Percentiles rank a stretch among this genome's conserved stretches.
phyloP scores from a whole-genome alignment of 2,113 vertebrate genomes.

The Motacilla tschutschensis region DNA sequence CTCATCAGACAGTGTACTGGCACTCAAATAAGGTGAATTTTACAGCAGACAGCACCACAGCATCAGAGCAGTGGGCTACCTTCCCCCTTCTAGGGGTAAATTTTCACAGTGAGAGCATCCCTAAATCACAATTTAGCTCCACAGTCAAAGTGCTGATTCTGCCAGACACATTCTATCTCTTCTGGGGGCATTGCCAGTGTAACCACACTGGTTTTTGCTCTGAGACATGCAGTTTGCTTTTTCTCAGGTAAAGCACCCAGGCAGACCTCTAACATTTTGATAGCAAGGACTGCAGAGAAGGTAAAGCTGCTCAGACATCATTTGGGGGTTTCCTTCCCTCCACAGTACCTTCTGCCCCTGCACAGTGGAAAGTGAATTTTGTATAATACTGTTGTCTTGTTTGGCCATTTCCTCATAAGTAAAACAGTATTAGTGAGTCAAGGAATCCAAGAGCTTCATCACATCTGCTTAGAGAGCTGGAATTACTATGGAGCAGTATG shows the following conservation, averaged over 20 bases:
- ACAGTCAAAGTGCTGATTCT: background rate
- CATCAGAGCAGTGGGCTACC: background rate
- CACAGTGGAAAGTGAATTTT: background rate
- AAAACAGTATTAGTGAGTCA: background rate
- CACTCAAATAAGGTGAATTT: background rate
- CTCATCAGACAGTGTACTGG: background rate
- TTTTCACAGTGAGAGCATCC: background rate
- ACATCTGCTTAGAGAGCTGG: background rate
- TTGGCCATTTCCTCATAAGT: background rate
- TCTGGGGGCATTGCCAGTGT: background rate
- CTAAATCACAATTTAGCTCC: background rate
- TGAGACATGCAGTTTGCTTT: background rate
- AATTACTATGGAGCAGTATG: fast-evolving
- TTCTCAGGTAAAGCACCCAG: background rate
- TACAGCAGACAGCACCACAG: background rate
- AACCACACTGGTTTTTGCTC: background rate
- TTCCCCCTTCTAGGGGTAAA: background rate
- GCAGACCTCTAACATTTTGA: background rate
- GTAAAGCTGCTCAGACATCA: background rate
- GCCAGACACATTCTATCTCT: background rate
- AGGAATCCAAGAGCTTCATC: background rate
- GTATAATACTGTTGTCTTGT: background rate
- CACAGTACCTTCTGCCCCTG: background rate
- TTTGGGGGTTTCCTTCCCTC: background rate
- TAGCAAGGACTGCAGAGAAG: background rate